phyloP scores from a whole-genome alignment of 2,113 vertebrate genomes.

The Mugil cephalus region DNA sequence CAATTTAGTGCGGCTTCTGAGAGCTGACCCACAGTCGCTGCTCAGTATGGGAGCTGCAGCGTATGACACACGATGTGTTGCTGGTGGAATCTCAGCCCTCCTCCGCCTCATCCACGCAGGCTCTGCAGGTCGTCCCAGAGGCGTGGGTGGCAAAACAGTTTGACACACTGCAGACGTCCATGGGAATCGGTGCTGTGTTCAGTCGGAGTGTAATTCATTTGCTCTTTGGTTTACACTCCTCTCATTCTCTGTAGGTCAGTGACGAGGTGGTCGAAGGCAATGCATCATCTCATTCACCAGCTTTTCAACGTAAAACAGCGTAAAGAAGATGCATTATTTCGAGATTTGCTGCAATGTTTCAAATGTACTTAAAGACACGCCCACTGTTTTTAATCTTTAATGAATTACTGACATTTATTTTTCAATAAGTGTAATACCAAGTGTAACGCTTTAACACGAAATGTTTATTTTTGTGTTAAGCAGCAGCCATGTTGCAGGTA shows the following conservation, averaged over 20 bases:
- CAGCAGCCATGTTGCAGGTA: not conserved
- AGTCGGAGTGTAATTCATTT: conserved; percentile 50
- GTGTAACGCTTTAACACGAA: not conserved
- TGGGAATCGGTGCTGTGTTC: conserved; percentile 42
- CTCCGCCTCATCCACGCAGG: not conserved
- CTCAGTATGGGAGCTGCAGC: conserved; percentile 2
- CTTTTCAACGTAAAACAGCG: too few species aligned
- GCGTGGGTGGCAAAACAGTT: conserved; percentile 56
- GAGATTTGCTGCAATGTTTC: too few species aligned
- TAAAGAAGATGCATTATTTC: too few species aligned
- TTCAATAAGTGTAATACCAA: conserved; percentile 2
- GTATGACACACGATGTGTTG: conserved; percentile 4
- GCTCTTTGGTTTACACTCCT: conserved; percentile 70
- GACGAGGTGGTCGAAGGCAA: conserved; percentile 42
- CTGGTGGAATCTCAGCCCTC: conserved; percentile 11
- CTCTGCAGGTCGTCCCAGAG: conserved; percentile 24
- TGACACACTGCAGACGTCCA: conserved; percentile 70
- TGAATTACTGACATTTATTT: not conserved
- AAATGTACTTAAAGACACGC: too few species aligned
- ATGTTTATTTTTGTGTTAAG: conserved; percentile 10
- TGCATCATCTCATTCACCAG: conserved; percentile 29
- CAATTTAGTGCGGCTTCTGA: conserved; percentile 3
- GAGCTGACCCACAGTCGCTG: not conserved
- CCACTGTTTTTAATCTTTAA: not conserved
- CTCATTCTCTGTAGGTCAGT: conserved; percentile 75